phyloP scores from a whole-genome alignment of 92 coral and sea anemone genomes.

The Ricordea florida region DNA sequence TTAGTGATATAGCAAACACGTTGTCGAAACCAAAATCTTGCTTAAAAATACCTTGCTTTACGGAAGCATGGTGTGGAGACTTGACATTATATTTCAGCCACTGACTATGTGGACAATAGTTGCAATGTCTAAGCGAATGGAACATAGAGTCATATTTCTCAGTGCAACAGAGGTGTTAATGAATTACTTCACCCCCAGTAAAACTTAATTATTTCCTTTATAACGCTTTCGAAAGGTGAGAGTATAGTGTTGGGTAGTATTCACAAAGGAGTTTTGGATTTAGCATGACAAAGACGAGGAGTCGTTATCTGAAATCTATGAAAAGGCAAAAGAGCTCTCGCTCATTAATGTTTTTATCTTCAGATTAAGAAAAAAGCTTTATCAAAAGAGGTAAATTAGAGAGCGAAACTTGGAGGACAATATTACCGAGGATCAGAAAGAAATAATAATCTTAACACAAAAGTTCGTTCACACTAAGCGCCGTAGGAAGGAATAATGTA shows the following conservation, averaged over 20 bases:
- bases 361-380: slow-evolving; percentile 17
- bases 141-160: too few species aligned
- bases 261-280: slow-evolving; percentile 23
- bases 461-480: too few species aligned
- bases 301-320: slow-evolving; percentile 37
- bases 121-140: too few species aligned
- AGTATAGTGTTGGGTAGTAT: slow-evolving; percentile 32
- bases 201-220: slow-evolving; percentile 70
- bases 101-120: too few species aligned
- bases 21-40: too few species aligned
- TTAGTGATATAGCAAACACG: background rate
- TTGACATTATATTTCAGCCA: too few species aligned
- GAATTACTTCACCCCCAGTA: slow-evolving; percentile 59
- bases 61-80: too few species aligned
- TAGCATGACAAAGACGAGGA: slow-evolving; percentile 29
- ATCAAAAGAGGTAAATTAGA: slow-evolving; percentile 18
- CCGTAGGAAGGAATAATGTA: background rate
- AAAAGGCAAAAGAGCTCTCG: slow-evolving; percentile 38
- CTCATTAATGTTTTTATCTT: slow-evolving; percentile 23
- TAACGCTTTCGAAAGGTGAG: slow-evolving; percentile 42
- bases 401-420: slow-evolving; percentile 11
- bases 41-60: too few species aligned
- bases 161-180: slow-evolving; percentile 69
- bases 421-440: slow-evolving; percentile 3
- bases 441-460: background rate